Evolutionary conservation across 2,113 vertebrate genomes (phyloP).

Genomic region (Apodemus speciosus): DNA sequence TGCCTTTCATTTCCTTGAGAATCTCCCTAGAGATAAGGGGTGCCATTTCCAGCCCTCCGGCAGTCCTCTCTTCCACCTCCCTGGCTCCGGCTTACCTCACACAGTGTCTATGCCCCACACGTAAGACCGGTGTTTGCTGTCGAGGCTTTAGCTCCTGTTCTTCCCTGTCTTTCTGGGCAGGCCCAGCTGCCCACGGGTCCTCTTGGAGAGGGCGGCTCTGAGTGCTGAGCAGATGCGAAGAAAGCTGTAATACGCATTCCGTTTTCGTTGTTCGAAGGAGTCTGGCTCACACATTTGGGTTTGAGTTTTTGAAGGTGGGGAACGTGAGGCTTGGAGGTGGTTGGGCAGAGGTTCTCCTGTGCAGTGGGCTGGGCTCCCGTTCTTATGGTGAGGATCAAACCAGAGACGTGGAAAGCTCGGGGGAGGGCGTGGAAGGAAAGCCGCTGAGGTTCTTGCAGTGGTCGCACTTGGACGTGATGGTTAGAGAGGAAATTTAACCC

Average conservation of each 20-base stretch:
- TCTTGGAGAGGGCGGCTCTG: neutral
- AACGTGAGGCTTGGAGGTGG: neutral
- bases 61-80: too few species aligned
- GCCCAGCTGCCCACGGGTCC: neutral
- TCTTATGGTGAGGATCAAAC: neutral
- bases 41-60: neutral
- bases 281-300: neutral
- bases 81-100: neutral
- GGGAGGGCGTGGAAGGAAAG: too few species aligned
- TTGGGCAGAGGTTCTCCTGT: neutral
- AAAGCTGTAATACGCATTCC: neutral
- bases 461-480: neutral
- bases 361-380: neutral
- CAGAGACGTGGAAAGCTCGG: neutral
- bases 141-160: neutral
- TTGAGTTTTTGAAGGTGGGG: conserved; percentile 13
- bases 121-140: neutral
- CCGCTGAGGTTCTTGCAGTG: too few species aligned
- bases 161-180: neutral
- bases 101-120: fast-evolving
- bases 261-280: neutral
- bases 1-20: neutral
- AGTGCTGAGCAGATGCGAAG: neutral
- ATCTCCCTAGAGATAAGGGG: neutral
- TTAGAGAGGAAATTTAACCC: neutral